Conservation (phyloP, 2,888 invertebrate genomes). For the Lithophane leautieri region DNA sequence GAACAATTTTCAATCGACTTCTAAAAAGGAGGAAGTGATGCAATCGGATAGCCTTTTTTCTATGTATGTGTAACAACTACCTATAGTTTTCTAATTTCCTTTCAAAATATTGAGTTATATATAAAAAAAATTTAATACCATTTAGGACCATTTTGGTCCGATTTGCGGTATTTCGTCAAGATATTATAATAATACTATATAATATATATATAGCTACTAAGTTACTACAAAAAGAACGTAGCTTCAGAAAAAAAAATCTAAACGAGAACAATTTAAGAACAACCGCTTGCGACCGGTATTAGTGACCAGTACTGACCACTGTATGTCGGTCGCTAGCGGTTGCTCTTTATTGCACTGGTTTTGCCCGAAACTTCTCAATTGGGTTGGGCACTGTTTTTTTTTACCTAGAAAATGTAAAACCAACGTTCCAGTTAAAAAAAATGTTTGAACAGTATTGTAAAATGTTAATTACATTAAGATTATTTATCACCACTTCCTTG, state of each 20-base stretch:
- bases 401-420: not conserved
- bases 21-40: not conserved
- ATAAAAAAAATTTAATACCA: no score
- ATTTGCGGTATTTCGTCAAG: not conserved
- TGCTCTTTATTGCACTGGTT: conserved; percentile 4
- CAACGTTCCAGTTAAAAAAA: not conserved
- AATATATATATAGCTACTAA: not conserved
- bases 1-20: not conserved
- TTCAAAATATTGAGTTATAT: not conserved
- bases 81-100: not conserved
- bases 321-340: conserved; percentile 23
- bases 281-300: no score
- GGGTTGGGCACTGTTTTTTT: conserved; percentile 17
- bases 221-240: not conserved
- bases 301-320: not conserved
- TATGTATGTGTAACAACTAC: not conserved
- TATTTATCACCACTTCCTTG: not conserved
- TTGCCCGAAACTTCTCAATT: conserved; percentile 10
- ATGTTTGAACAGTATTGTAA: not conserved
- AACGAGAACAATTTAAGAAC: not conserved
- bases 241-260: conserved; percentile 19
- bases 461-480: not conserved
- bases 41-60: not conserved
- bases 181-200: no score
- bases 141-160: not conserved